Percentiles rank a stretch among this genome's conserved stretches.
Evolutionary conservation across 2,113 vertebrate genomes (phyloP).

Genomic region (Crotalus tigris): DNA sequence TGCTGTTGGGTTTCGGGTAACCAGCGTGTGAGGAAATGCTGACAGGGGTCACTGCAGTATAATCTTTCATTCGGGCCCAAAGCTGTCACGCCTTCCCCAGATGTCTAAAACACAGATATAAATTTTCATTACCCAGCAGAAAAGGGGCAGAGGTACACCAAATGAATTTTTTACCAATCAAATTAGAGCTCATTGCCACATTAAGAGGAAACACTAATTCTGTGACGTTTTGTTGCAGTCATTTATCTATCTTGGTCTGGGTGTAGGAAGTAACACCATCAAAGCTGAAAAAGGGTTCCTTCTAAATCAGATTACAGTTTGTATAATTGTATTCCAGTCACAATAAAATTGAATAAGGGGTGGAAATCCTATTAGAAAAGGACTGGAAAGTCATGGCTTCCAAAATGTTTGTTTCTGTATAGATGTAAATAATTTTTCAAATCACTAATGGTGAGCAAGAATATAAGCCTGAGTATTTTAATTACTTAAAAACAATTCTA

Average conservation of each 20-base stretch:
- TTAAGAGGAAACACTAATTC: constrained; percentile 83
- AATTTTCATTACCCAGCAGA: constrained; percentile 85
- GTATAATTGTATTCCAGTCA: constrained; percentile 74
- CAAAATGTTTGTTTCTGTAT: constrained; percentile 44
- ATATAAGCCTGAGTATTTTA: not conserved
- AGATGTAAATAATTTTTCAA: constrained; percentile 7
- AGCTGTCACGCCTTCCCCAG: constrained; percentile 85
- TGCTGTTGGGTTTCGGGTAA: constrained; percentile 81
- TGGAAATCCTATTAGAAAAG: constrained; percentile 69
- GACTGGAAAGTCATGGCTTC: constrained; percentile 51
- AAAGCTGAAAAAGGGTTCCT: constrained; percentile 69
- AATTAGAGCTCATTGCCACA: constrained; percentile 82
- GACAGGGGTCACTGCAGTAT: constrained; percentile 86
- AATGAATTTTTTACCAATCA: constrained; percentile 87
- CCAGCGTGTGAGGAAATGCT: constrained; percentile 79
- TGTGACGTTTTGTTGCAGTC: constrained; percentile 82
- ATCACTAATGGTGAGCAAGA: not conserved
- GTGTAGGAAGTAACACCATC: constrained; percentile 60
- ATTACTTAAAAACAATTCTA: not conserved
- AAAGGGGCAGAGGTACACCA: constrained; percentile 85
- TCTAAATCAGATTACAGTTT: constrained; percentile 75
- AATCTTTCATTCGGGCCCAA: constrained; percentile 87
- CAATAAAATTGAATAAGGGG: constrained; percentile 71
- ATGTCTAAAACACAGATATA: constrained; percentile 84
- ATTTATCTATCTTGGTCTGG: constrained; percentile 76